Evolutionary conservation across 2,797 vertebrate species (phyloP), one percentile per base, ranked within the genome.

Genomic region (Aulostomus chinensis): DNA sequence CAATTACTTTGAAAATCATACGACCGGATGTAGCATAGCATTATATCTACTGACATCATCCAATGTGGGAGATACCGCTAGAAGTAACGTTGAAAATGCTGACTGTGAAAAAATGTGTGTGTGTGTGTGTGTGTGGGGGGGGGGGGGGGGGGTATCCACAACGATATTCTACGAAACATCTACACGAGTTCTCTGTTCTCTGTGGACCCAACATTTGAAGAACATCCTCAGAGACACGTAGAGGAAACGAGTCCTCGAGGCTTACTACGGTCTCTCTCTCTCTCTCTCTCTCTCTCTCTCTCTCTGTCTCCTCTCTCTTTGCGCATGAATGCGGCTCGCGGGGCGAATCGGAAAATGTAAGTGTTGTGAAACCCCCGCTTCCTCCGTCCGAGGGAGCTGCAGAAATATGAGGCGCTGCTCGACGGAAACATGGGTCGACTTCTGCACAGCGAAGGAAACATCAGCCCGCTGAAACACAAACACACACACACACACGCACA

Each of bases 271-370:
- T 29, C 34, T 1, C 9, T 10, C 32, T 43, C 11, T 1, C 22
- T 30, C 3, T 7, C 4, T 1, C 11, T 42, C 21, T 26, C 35
- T 33, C 20, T 34, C 11, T n/a, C n/a, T n/a, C n/a, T n/a, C n/a
- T n/a, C n/a, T n/a, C n/a, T n/a, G n/a, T n/a, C n/a, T n/a, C n/a
- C n/a, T n/a, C n/a, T n/a, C n/a, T n/a, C n/a, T n/a, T n/a, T n/a
- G n/a, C n/a, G n/a, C n/a, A n/a, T n/a, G n/a, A n/a, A n/a, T 9
- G 1, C 42, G 54, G 26, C 37, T 16, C 5, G 37, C 22, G 10
- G 29, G 39, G 24, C n/a, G 18, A 38, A 43, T 68, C 71, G 79
- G 76, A 78, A 78, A 80, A 58, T 70, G 1, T 12, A 42, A 38
- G 59, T 25, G 24, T 37, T 63, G 29, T 25, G 16, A 18, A 39